Conservation (phyloP, 2,888 invertebrate species). For the Nycteola revayana region DNA sequence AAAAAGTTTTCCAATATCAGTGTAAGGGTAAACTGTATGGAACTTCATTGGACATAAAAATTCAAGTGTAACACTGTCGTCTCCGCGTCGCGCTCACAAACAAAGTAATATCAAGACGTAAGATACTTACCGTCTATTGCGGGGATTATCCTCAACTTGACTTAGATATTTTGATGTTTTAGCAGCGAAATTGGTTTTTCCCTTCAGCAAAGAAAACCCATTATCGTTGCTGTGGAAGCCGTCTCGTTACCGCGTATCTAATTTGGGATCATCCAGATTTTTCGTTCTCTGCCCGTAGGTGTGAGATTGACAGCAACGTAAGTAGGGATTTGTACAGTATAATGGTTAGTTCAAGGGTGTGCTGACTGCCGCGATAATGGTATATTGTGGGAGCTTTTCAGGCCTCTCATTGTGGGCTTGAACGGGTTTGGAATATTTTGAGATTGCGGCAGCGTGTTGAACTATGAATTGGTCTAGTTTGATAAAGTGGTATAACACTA, state of each 20-base stretch:
- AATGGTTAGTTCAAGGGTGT: constrained; percentile 41
- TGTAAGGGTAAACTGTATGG: constrained; percentile 23
- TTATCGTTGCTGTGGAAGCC: constrained; percentile 53
- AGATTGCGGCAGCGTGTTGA: constrained; percentile 9
- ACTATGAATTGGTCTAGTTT: too few species aligned
- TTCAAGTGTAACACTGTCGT: constrained; percentile 18
- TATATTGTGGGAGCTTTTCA: constrained; percentile 30
- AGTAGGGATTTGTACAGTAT: constrained; percentile 51
- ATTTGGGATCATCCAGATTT: constrained; percentile 68
- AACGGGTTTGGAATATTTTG: constrained; percentile 27
- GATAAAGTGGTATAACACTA: too few species aligned
- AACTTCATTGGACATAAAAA: constrained; percentile 28
- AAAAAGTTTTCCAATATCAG: constrained; percentile 27
- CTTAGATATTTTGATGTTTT: constrained; percentile 70
- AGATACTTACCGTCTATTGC: constrained; percentile 56
- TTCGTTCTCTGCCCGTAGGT: constrained; percentile 50
- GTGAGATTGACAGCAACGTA: constrained; percentile 56
- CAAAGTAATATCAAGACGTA: constrained; percentile 55
- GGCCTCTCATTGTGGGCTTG: constrained; percentile 26
- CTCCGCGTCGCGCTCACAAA: constrained; percentile 29
- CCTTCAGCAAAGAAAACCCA: constrained; percentile 62
- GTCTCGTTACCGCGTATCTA: constrained; percentile 62
- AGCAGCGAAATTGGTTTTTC: constrained; percentile 67
- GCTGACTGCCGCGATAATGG: constrained; percentile 36
- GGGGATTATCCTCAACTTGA: constrained; percentile 62